Evolutionary conservation across 2,797 vertebrate genomes (phyloP).

Genomic region (Lagodon rhomboides): DNA sequence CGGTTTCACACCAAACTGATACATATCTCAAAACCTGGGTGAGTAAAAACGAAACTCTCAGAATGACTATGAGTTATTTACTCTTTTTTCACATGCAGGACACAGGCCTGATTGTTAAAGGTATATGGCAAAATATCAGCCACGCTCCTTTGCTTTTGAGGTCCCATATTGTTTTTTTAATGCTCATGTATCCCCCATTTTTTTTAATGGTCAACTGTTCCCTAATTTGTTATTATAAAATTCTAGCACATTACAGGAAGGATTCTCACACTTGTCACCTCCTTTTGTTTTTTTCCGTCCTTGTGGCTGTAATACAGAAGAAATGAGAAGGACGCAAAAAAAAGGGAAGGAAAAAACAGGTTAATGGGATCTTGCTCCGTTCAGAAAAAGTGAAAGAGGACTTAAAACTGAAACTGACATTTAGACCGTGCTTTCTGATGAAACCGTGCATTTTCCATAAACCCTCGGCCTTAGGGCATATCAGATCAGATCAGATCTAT

Average conservation of each 20-base stretch:
- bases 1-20: neutral
- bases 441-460: conserved; percentile 41
- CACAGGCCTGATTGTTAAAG: neutral
- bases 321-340: conserved; percentile 16
- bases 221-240: neutral
- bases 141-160: neutral
- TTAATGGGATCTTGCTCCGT: neutral
- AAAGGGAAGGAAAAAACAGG: conserved; percentile 1
- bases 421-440: neutral
- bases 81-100: neutral
- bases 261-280: neutral
- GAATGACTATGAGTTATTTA: no score
- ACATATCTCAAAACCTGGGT: neutral
- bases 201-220: neutral
- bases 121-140: neutral
- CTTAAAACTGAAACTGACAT: conserved; percentile 36
- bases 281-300: conserved; percentile 5
- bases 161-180: neutral
- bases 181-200: neutral
- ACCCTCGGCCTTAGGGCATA: neutral
- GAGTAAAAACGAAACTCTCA: neutral
- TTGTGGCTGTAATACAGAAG: neutral
- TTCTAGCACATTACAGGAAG: neutral
- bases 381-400: conserved; percentile 29
- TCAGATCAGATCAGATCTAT: neutral